phyloP scores from a whole-genome alignment of 92 coral and sea anemone species.

The Zoanthus solanderi region DNA sequence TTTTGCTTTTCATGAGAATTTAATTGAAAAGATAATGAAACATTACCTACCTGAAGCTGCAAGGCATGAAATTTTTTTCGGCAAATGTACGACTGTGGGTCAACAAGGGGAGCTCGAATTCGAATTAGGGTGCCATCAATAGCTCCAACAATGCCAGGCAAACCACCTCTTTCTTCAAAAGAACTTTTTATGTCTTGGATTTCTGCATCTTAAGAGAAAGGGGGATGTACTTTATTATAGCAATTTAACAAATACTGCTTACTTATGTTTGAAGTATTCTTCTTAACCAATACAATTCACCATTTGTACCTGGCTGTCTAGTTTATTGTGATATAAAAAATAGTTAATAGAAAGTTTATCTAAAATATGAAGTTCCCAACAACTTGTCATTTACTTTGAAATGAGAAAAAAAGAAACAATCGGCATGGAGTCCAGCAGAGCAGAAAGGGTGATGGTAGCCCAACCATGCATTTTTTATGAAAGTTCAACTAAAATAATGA shows the following conservation, averaged over 20 bases:
- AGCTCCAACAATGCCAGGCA: constrained; percentile 31
- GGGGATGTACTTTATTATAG: background rate
- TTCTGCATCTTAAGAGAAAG: constrained; percentile 28
- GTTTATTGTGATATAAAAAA: background rate
- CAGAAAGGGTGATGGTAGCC: background rate
- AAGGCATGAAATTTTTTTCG: constrained; percentile 7
- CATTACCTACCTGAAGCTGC: constrained; percentile 21
- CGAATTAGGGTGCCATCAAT: constrained; percentile 27
- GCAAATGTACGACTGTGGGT: constrained; percentile 24
- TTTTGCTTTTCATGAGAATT: background rate
- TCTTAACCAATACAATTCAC: background rate
- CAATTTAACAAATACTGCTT: background rate
- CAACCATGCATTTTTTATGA: background rate
- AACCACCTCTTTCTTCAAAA: constrained; percentile 25
- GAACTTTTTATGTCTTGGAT: constrained; percentile 32
- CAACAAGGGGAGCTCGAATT: constrained; percentile 28
- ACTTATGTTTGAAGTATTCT: background rate
- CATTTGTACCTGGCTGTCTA: background rate
- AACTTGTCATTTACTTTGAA: background rate
- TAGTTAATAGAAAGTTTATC: background rate
- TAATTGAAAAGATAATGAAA: background rate
- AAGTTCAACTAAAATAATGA: background rate
- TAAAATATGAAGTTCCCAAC: too few species aligned
- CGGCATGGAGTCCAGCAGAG: background rate
- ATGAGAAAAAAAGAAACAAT: background rate